Conservation (phyloP, 2,888 invertebrate genomes). For the Pseudolycoriella hygida region DNA sequence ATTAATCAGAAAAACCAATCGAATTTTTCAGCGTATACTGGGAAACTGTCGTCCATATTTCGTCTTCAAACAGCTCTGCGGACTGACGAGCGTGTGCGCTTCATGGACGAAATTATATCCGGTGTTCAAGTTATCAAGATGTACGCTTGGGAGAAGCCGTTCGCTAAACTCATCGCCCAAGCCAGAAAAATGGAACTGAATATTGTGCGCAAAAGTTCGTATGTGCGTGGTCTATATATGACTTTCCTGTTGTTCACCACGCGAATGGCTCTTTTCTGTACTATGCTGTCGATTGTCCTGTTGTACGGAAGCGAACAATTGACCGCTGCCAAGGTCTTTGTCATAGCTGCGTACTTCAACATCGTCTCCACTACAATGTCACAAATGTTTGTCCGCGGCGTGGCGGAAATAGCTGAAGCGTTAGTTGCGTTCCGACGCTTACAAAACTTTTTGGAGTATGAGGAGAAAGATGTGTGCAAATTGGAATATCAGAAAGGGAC, state of each 20-base stretch:
- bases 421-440: conserved; percentile 56
- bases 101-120: conserved; percentile 58
- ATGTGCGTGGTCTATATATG: conserved; percentile 46
- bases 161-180: conserved; percentile 50
- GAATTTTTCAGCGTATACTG: conserved; percentile 16
- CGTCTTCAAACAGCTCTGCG: conserved; percentile 36
- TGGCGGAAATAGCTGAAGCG: conserved; percentile 65
- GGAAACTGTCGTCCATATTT: conserved; percentile 19
- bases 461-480: conserved; percentile 17
- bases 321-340: conserved; percentile 52
- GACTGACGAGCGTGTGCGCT: conserved; percentile 54
- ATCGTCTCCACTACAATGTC: conserved; percentile 37
- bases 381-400: conserved; percentile 42
- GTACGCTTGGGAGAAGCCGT: conserved; percentile 84
- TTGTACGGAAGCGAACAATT: conserved; percentile 36
- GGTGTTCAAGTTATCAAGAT: conserved; percentile 71
- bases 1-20: not conserved
- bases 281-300: conserved; percentile 52
- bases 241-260: conserved; percentile 68
- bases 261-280: conserved; percentile 48
- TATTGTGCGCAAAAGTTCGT: conserved; percentile 41
- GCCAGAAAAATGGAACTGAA: conserved; percentile 45
- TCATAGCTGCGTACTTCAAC: conserved; percentile 36
- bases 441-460: conserved; percentile 27
- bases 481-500: not conserved